Evolutionary conservation across 2,797 vertebrate species (phyloP), one percentile per base, ranked within the genome.

Genomic region (Platyrinchus mystaceus): DNA sequence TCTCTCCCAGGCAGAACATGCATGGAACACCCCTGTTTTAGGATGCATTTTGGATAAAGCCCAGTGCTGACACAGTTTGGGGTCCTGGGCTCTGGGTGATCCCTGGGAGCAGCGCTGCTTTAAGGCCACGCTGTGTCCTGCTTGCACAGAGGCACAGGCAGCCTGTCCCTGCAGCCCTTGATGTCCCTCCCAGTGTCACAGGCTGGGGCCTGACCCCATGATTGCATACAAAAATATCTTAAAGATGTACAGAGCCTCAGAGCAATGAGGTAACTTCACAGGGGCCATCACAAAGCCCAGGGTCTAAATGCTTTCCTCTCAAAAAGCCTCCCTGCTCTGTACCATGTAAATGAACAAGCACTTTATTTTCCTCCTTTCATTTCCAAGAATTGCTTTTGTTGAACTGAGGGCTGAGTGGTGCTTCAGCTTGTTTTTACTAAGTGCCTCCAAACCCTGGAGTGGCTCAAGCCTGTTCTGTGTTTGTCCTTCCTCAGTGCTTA

Each of bases 381-480:
- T 96, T 95, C 92, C 95, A 95, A 89, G 92, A 94, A 89, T 27
- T 2, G 6, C 14, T 79, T 19, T 81, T 32, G 10, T 22, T 37
- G 36, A 43, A 1, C 0, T 2, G 17, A 60, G 73, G 23, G 7
- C 41, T 59, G 94, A 95, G 89, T 93, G 94, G 93, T 94, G 79
- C 95, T 96, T 91, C 89, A 94, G 62, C 10, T 81, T 55, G 16
- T 78, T 93, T 87, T 69, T 24, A 8, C 66, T 11, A 41, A 81
- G 85, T 13, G 36, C 1, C 79, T 89, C 53, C 81, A n/a, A 77
- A 62, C 28, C 41, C 62, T 21, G 19, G 79, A 77, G 85, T 28
- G 47, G 69, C 77, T 93, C 26, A 1, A 64, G 73, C 50, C 58
- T 36, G 30, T 4, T 73, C 18, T 58, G 22, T 60, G 9, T 63